Conservation (phyloP, 2,113 vertebrate genomes). For the Ammodytes dubius region DNA sequence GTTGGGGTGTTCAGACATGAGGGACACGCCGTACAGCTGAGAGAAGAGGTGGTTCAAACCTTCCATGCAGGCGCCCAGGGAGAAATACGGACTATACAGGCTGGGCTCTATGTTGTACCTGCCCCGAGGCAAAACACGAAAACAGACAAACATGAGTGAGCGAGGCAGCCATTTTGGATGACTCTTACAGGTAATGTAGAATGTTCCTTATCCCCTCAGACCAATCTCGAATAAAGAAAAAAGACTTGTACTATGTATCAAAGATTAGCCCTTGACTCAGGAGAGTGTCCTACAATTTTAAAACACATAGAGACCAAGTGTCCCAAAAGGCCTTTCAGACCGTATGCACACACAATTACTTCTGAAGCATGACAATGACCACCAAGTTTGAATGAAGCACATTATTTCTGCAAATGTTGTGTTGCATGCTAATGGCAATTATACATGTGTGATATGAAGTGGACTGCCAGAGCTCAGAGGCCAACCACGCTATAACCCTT, state of each 20-base stretch:
- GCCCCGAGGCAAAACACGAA: conserved; percentile 29
- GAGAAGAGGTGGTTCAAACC: conserved; percentile 93
- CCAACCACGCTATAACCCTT: conserved; percentile 26
- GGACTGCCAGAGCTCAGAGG: not conserved
- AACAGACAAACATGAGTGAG: not conserved
- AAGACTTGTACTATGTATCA: not conserved
- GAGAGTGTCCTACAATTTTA: not conserved
- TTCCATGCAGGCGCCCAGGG: conserved; percentile 96
- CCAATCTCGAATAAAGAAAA: not conserved
- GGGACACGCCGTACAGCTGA: conserved; percentile 90
- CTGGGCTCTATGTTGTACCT: conserved; percentile 97
- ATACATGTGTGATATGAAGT: not conserved
- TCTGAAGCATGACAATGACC: not conserved
- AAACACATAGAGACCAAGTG: not conserved
- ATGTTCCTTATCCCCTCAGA: not conserved
- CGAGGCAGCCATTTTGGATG: not conserved
- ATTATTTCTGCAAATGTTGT: not conserved
- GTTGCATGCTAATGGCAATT: not conserved
- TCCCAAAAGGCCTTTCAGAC: not conserved
- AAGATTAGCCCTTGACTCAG: not conserved
- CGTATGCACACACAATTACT: not conserved
- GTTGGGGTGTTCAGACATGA: conserved; percentile 89
- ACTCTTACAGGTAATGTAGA: not conserved
- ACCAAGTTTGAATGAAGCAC: not conserved
- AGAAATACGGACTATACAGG: conserved; percentile 94